Percentiles rank a stretch among this genome's conserved stretches.
Evolutionary conservation across 2,113 vertebrate genomes (phyloP).

Genomic region (Callipepla californica): DNA sequence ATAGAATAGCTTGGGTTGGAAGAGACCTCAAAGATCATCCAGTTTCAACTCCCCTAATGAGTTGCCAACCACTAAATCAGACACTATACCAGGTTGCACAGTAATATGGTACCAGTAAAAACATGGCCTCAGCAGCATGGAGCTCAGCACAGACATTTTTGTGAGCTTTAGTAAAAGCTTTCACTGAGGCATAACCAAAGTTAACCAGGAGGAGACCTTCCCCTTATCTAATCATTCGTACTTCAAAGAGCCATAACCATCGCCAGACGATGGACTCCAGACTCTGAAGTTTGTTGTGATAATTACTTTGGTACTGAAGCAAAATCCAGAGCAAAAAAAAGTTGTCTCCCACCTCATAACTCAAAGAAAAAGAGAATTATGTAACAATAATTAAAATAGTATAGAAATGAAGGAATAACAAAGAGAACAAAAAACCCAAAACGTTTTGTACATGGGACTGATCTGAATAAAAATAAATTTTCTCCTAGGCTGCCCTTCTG

Average conservation of each 20-base stretch:
- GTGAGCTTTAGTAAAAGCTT: neutral
- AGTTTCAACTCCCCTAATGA: too few relatives aligned
- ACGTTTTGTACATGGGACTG: neutral
- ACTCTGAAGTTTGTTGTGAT: neutral
- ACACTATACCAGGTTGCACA: too few relatives aligned
- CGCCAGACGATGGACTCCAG: neutral
- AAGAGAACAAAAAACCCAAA: neutral
- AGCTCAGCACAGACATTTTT: accelerated
- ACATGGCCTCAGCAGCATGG: neutral
- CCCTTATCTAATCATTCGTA: neutral
- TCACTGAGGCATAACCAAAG: neutral
- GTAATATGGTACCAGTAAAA: neutral
- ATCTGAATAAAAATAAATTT: neutral
- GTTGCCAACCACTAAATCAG: too few relatives aligned
- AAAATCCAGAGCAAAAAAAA: neutral
- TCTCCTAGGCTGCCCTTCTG: neutral
- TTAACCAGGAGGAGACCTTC: neutral
- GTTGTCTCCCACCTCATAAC: neutral
- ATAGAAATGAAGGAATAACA: neutral
- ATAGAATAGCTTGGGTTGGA: too few relatives aligned
- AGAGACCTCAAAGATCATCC: too few relatives aligned
- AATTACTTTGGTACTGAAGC: neutral
- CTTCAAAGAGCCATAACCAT: neutral
- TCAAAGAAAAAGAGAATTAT: neutral
- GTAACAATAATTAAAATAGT: neutral